Conservation (phyloP, 1,140 invertebrate species). For the Drosophila pectinifera region DNA sequence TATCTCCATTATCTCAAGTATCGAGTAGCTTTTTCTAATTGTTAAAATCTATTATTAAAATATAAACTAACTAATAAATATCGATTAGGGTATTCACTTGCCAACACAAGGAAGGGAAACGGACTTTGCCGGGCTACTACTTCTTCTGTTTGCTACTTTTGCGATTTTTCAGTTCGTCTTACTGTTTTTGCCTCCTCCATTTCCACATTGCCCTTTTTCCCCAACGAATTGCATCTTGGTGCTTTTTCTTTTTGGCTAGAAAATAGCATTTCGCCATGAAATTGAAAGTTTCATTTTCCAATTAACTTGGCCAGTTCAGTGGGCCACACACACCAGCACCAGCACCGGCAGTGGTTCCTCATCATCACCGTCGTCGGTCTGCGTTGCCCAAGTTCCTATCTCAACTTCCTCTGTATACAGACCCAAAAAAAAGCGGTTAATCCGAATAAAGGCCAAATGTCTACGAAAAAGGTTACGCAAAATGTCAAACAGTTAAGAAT, state of each 20-base stretch:
- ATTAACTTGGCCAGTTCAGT: conserved; percentile 62
- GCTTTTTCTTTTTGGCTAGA: conserved; percentile 44
- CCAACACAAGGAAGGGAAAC: no score
- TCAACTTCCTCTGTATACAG: conserved; percentile 30
- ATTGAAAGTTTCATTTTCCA: conserved; percentile 69
- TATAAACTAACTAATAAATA: not conserved
- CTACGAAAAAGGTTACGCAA: conserved; percentile 84
- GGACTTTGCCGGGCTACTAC: not conserved
- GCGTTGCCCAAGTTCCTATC: conserved; percentile 36
- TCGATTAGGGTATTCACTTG: not conserved
- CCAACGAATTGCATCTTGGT: conserved; percentile 15
- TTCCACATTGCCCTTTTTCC: conserved; percentile 7
- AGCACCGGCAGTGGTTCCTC: conserved; percentile 20
- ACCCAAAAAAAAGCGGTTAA: conserved; percentile 42
- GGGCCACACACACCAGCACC: conserved; percentile 20
- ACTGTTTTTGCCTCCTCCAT: conserved; percentile 24
- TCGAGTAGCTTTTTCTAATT: not conserved
- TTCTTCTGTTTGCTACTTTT: conserved; percentile 16
- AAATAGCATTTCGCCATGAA: conserved; percentile 67
- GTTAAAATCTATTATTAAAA: not conserved
- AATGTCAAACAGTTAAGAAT: conserved; percentile 85
- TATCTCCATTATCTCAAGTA: no score
- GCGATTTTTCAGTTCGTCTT: conserved; percentile 29
- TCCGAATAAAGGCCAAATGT: conserved; percentile 77
- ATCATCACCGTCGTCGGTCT: conserved; percentile 2